These are phyloP conservation scores for Apodemus agrarius DNA, from an alignment of 2,797 vertebrate species.

Conservation along the genomic window DNA sequence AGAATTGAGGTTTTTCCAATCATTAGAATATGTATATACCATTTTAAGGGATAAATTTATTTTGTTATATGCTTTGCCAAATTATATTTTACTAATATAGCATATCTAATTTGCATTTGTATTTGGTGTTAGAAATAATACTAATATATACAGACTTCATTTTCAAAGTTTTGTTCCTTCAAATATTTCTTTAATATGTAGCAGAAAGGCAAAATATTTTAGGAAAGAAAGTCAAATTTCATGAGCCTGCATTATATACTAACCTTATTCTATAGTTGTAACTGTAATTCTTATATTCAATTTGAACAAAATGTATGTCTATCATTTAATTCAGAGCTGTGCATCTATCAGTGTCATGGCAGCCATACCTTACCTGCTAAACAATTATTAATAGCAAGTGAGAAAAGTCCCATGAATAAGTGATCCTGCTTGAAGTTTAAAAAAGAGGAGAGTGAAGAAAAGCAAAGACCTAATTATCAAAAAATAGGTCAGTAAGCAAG, in stretches of 20 bases:
- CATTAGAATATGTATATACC: background rate
- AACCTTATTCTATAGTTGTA: background rate
- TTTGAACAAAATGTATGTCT: background rate
- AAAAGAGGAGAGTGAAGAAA: background rate
- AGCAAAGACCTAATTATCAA: background rate
- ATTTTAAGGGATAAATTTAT: conserved; percentile 18
- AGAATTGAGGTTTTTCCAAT: background rate
- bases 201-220: background rate
- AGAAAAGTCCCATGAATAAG: background rate
- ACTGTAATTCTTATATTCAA: background rate
- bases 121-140: conserved; percentile 5
- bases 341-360: background rate
- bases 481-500: background rate
- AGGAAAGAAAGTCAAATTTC: background rate
- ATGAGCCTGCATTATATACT: background rate
- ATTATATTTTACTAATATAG: background rate
- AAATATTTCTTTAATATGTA: background rate
- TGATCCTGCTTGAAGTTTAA: background rate
- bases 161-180: background rate
- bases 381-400: background rate
- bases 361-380: background rate
- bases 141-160: background rate
- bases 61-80: background rate
- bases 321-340: background rate
- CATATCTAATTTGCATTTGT: background rate